Percentiles rank a stretch among this genome's conserved stretches.
phyloP scores from a whole-genome alignment of 2,113 vertebrate genomes.

The Lophotis ruficrista region DNA sequence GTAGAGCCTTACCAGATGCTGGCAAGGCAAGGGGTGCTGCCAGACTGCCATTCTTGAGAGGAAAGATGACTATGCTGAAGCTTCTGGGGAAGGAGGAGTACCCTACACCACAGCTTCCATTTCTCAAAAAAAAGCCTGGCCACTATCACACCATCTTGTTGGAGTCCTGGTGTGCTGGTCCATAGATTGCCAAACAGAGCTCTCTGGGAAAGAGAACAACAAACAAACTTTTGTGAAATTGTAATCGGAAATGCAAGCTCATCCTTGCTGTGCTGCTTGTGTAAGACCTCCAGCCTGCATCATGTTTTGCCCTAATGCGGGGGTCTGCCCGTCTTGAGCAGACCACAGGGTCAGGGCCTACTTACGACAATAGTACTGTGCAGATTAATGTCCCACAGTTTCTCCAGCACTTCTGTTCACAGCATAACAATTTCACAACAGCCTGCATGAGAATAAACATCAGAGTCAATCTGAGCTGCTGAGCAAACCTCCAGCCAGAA shows the following conservation, averaged over 20 bases:
- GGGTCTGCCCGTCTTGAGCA: neutral
- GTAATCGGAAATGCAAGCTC: neutral
- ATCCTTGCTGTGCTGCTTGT: neutral
- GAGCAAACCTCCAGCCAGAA: conserved; percentile 7
- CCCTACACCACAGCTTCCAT: neutral
- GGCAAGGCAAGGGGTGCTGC: neutral
- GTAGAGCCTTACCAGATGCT: neutral
- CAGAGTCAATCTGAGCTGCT: neutral
- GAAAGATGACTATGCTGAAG: neutral
- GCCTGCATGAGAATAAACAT: neutral
- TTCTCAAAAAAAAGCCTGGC: neutral
- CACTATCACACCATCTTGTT: neutral
- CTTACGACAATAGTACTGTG: neutral
- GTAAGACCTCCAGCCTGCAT: neutral
- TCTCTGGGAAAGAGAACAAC: neutral
- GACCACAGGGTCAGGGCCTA: neutral
- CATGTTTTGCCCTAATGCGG: neutral
- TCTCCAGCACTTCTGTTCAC: neutral
- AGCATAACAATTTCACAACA: conserved; percentile 18
- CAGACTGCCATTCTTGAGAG: neutral
- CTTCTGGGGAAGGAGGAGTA: neutral
- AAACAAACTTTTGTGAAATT: conserved; percentile 39
- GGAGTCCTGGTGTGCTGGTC: neutral
- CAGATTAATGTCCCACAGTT: neutral
- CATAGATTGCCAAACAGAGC: conserved; percentile 16